Evolutionary conservation across 2,888 invertebrate genomes (phyloP).

Genomic region (Drosophila picticornis): DNA sequence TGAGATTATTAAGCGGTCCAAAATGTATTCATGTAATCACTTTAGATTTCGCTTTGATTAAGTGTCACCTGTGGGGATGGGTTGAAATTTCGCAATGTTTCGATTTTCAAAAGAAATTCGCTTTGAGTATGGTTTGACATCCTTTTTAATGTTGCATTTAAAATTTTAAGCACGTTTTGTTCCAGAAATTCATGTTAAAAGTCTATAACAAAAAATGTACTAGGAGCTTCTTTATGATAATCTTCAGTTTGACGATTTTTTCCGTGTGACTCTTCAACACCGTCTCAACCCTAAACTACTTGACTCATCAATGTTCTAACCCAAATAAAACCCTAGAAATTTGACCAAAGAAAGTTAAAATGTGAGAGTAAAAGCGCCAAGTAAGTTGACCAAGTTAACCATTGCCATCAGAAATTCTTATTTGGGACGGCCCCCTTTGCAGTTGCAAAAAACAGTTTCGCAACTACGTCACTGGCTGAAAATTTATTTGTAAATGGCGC

Average conservation of each 20-base stretch:
- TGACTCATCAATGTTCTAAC: too few relatives aligned
- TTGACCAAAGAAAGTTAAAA: neutral
- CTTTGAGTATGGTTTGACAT: neutral
- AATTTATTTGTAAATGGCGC: slow-evolving; percentile 70
- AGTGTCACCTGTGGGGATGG: neutral
- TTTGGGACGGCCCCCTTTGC: neutral
- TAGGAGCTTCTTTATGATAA: neutral
- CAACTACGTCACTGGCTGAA: slow-evolving; percentile 52
- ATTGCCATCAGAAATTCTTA: neutral
- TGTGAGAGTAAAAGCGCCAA: neutral
- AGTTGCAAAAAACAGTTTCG: neutral
- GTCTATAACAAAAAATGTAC: neutral
- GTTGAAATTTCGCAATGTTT: neutral
- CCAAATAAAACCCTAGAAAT: neutral
- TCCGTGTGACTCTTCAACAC: neutral
- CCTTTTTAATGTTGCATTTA: neutral
- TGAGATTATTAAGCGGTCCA: neutral
- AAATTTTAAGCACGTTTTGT: neutral
- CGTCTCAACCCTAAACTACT: too few relatives aligned
- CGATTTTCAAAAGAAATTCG: neutral
- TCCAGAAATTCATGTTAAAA: neutral
- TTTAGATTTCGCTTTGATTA: too few relatives aligned
- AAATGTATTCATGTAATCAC: too few relatives aligned
- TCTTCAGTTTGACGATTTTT: neutral
- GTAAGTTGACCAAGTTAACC: neutral